Base-by-base conservation (phyloP, 2,797 vertebrate genomes). In the Catostomus latipinnis region DNA sequence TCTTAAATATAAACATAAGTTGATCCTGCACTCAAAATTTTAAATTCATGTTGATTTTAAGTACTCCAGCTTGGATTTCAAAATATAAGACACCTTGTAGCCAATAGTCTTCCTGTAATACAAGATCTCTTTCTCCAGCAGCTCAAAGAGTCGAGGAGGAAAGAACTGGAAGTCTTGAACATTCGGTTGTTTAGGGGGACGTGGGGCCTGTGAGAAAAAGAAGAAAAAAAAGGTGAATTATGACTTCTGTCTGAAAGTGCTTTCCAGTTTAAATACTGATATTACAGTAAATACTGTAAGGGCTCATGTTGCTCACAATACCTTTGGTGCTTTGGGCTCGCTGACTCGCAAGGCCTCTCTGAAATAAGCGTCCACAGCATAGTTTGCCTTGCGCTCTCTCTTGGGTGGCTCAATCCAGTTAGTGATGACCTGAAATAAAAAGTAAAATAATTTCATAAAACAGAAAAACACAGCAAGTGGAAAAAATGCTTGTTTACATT, bases 161-260 rank as follows among this genome's bases (percentile, higher is more conserved):
- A 99, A 99, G 88, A 99, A 99, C 90, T 99, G 98, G 78, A 99
- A 99, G 90, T 99, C 97, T 85, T 99, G 98, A 72, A 99, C 97
- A n/a, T 98, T 99, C 85, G 98, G 98, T 84, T 99, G 98, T 87
- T 99, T 99, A 18, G 98, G 98, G 83, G 98, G 98, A 81, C 98
- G 94, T 57, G 98, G 98, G 91, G 98, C 98, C 98, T 98, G 85
- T 52, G 83, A 10, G 49, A 6, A 85, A 66, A 48, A 60, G 5
- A 57, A 12, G 5, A 57, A 12, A 5, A 11, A 7, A 56, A 0
- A 65, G 12, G 12, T 14, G 6, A 5, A 48, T 56, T 54, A 50
- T 49, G 3, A 66, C 13, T n/a, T 49, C 53, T 79, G 18, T 11
- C 1, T 13, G 0, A 16, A 63, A 9, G 4, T n/a, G 18, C 5